Evolutionary conservation across 92 coral and sea anemone genomes (phyloP), one percentile per base, ranked within the genome.

Genomic region (Muricea muricata): DNA sequence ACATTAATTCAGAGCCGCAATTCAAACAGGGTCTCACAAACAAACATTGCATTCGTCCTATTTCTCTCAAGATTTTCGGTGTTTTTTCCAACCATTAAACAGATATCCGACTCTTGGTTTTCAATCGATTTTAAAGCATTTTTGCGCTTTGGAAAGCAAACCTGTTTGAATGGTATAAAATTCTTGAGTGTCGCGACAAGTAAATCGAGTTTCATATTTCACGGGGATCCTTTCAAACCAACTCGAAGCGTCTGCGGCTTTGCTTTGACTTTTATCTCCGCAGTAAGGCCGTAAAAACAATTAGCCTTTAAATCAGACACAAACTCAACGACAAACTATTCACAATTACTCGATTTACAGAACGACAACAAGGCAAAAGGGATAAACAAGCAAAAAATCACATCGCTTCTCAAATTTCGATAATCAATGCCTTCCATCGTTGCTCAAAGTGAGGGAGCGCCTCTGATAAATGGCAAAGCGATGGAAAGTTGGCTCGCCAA

Each of bases 341-440:
- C 2, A 28, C 7, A 0, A 28, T 2, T 60, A 17, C 5, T 23
- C 33, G 26, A 40, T 21, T 20, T 25, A 4, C 2, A 72, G 2
- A 30, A 21, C 26, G 29, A 17, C 25, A 24, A 7, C 55, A 40
- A 37, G 17, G 78, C 20, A 40, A 40, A 32, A 35, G 78, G 0
- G 18, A 21, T 13, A 20, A 72, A 35, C n/a, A 26, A 72, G 54
- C 33, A 72, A 72, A 72, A 40, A 72, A 4, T 24, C 32, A 24
- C 28, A 25, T 17, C 17, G 80, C 32, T 10, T 74, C 80, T 74
- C 80, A 47, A 45, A 74, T 74, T 74, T 74, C 80, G 42, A 7
- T 74, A 74, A 74, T 74, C 80, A 35, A 17, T 32, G 7, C 32
- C 35, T 61, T 47, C 61, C 37, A 45, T 41, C 63, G 34, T 7